These are phyloP conservation scores for Xanthia togata DNA, from an alignment of 2,888 invertebrate species.

Conservation along the genomic window DNA sequence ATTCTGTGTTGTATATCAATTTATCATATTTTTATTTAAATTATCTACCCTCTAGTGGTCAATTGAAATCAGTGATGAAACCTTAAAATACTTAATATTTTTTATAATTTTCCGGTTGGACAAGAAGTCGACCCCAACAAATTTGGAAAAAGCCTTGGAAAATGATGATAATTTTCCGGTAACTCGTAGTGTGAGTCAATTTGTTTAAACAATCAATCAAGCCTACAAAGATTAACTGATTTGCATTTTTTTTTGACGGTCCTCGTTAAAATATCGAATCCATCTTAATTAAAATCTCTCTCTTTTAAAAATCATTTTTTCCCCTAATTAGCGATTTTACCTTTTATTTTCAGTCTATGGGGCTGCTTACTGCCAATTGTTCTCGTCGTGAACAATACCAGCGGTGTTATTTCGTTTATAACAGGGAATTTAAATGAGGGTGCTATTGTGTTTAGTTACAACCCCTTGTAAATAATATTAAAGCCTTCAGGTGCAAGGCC, in stretches of 20 bases:
- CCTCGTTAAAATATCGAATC: conserved; percentile 2
- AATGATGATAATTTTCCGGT: neutral
- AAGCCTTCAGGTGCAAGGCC: conserved; percentile 21
- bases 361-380: conserved; percentile 27
- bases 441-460: conserved; percentile 35
- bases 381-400: conserved; percentile 30
- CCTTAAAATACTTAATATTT: neutral
- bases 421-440: conserved; percentile 16
- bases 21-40: neutral
- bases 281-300: conserved; percentile 12
- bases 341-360: conserved; percentile 8
- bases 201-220: neutral
- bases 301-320: neutral
- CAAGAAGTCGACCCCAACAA: neutral
- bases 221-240: neutral
- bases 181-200: neutral
- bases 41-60: neutral
- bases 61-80: neutral
- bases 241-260: neutral
- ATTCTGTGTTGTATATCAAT: neutral
- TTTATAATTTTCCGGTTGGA: neutral
- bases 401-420: conserved; percentile 27
- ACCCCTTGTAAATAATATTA: conserved; percentile 46
- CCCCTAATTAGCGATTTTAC: conserved; percentile 17
- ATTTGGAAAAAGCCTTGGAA: neutral